Evolutionary conservation across 2,113 vertebrate species (phyloP), one percentile per base, ranked within the genome.

Genomic region (Neodon shergylaensis): DNA sequence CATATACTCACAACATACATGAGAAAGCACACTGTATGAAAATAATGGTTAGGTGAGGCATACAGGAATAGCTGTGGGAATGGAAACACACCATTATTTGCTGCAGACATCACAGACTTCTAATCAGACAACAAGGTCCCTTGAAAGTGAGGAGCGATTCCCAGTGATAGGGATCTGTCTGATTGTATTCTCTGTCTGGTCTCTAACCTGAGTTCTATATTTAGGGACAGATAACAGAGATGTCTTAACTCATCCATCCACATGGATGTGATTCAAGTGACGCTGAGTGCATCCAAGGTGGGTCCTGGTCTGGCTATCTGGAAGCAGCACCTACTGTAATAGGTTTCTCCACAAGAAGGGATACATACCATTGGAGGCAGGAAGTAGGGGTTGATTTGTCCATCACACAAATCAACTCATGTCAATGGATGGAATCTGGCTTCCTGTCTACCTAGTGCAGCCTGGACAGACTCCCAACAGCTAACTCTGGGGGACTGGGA

Each of bases 101-200:
- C 8, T 73, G 58, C 31, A 92, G 73, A 85, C 14, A 81, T 65
- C 58, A 85, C 82, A 79, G 5, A 73, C 79, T 92, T 92, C 44
- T 66, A 63, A 58, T 49, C n/a, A 72, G 68, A 17, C 61, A 74
- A 82, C 49, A 87, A 4, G 3, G 36, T 49, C 88, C 87, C 84
- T 93, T n/a, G 42, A 94, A 94, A 96, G 63, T 28, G 72, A 58
- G 70, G 13, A 83, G 65, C 79, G 63, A 76, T 77, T 61, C 44
- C 10, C 63, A 39, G 12, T 87, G 63, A 65, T 36, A 65, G 65
- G 73, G 47, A 94, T 1, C 14, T 83, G 74, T 47, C 36, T 52
- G 1, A 0, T 39, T 2, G 0, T 4, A 63, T 19, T 26, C 42
- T 89, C 22, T 79, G 22, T 36, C 16, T 84, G n/a, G 28, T 61